phyloP scores from a whole-genome alignment of 2,113 vertebrate species.

The Heterotilapia buettikoferi region DNA sequence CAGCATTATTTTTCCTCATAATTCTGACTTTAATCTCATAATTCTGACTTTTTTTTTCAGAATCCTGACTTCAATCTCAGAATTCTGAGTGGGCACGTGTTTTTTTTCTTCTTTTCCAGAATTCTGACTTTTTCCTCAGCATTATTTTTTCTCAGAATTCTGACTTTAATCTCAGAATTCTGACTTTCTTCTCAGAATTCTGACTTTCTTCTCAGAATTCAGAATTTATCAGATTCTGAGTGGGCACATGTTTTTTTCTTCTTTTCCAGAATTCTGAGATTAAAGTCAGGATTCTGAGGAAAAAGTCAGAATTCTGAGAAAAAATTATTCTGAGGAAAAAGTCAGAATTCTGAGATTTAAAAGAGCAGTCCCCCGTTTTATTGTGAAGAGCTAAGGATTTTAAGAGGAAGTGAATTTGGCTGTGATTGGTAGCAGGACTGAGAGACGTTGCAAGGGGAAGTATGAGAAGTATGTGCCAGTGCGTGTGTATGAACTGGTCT shows the following conservation, averaged over 20 bases:
- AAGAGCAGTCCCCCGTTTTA: background rate
- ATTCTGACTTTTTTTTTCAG: no score
- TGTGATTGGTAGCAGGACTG: background rate
- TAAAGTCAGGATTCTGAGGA: no score
- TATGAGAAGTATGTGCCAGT: background rate
- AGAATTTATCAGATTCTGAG: background rate
- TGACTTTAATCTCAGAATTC: no score
- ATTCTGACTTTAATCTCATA: no score
- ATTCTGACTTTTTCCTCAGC: background rate
- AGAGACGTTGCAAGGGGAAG: background rate
- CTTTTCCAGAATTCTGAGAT: background rate
- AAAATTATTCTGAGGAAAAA: background rate
- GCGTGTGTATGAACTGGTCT: background rate
- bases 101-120: no score
- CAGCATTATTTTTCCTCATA: no score
- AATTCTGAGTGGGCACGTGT: no score
- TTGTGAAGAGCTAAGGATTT: background rate
- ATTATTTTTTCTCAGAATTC: background rate
- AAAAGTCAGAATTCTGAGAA: background rate
- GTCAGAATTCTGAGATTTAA: background rate
- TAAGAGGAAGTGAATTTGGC: background rate
- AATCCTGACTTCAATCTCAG: no score
- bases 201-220: background rate
- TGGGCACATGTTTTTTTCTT: background rate
- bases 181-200: background rate